Base-by-base conservation (phyloP, 2,888 invertebrate genomes). In the Eurois occulta region DNA sequence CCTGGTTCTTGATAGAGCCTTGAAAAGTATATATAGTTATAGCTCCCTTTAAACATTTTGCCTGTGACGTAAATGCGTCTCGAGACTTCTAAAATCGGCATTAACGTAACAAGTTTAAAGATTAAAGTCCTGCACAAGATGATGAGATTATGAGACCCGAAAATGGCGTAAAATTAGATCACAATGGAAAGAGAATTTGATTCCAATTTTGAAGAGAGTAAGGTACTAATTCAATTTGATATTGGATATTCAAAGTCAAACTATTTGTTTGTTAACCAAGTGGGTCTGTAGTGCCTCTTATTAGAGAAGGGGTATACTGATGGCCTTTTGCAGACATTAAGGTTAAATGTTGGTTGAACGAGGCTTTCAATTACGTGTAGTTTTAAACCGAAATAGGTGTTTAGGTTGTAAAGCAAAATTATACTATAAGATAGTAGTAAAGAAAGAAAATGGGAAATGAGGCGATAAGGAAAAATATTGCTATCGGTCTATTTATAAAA, bases 51-150 rank as follows among this genome's bases (percentile, higher is more conserved):
- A 52, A 77, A 72, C 84, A 74, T 81, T 81, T 48, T 77, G 43
- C 77, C 48, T 58, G 43, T 64, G 38, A 66, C 32, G 43, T 78
- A 69, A 86, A 41, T 68, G 38, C 35, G 10, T 69, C 67, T 75
- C 64, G n/a, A 46, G 46, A 64, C 38, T 55, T n/a, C n/a, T 58
- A 65, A 79, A 77, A 73, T 64, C 79, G n/a, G 32, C 52, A 77
- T 81, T 72, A 71, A 13, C 35, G 48, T 52, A 70, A 84, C 69
- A 58, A 60, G 55, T 65, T 79, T 75, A 74, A 68, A 75, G 77
- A 72, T 77, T 70, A 75, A 13, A 58, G 24, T 67, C 64, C 46
- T 75, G n/a, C 13, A 62, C 2, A 68, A 43, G n/a, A 67, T 52
- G 66, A 64, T 35, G 38, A 38, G 16, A 52, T 16, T 35, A 58